phyloP scores from a whole-genome alignment of 2,797 vertebrate genomes.

The Prionace glauca region DNA sequence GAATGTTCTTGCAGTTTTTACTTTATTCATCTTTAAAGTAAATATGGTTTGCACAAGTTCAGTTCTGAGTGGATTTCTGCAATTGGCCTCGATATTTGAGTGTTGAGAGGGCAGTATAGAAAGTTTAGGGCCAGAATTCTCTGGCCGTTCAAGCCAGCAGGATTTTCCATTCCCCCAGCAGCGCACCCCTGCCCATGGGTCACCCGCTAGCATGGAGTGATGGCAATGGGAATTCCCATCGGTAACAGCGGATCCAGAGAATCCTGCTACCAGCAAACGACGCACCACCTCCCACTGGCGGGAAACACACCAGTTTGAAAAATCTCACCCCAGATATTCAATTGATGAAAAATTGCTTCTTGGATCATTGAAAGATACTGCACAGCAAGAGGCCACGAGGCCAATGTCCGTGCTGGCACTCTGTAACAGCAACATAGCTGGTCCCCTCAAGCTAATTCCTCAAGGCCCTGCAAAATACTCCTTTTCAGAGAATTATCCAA shows the following conservation, averaged over 20 bases:
- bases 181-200: no score
- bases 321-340: not conserved
- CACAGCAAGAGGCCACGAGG: not conserved
- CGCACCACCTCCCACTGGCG: no score
- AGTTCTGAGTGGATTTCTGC: not conserved
- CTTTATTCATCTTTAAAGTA: not conserved
- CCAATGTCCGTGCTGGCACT: not conserved
- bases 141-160: no score
- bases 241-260: no score
- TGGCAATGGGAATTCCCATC: no score
- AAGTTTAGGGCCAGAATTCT: not conserved
- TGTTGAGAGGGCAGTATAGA: not conserved
- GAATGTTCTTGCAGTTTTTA: not conserved
- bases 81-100: not conserved
- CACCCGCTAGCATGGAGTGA: no score
- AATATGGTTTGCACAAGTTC: not conserved
- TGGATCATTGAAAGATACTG: not conserved
- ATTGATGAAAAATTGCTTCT: not conserved
- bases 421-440: not conserved
- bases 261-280: no score
- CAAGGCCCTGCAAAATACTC: not conserved
- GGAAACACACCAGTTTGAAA: no score
- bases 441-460: not conserved
- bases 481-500: not conserved
- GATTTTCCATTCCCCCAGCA: no score